phyloP scores from a whole-genome alignment of 2,113 vertebrate genomes.

The Malurus alboscapulatus region DNA sequence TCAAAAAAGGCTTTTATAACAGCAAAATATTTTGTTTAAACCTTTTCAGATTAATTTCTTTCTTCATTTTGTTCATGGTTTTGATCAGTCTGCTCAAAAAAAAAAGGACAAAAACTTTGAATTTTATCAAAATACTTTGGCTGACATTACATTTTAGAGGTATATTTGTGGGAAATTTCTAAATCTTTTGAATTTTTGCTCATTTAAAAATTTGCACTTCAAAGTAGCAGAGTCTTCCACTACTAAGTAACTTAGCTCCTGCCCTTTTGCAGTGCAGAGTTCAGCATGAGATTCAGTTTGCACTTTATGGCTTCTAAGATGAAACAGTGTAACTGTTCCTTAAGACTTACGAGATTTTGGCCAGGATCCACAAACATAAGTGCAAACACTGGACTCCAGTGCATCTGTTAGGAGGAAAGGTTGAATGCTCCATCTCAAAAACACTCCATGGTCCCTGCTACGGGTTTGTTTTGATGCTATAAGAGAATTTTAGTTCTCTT shows the following conservation, averaged over 20 bases:
- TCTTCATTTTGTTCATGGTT: not conserved
- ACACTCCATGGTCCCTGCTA: not conserved
- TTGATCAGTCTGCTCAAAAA: not conserved
- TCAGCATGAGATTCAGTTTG: not conserved
- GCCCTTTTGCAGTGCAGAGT: not conserved
- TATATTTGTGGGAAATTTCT: not conserved
- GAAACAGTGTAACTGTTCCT: not conserved
- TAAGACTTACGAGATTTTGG: not conserved
- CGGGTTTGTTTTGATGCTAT: not conserved
- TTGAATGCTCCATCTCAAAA: not conserved
- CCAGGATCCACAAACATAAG: not conserved
- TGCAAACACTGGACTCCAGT: not conserved
- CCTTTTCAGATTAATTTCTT: not conserved
- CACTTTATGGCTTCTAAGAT: not conserved
- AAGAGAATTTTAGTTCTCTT: not conserved
- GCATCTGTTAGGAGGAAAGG: not conserved
- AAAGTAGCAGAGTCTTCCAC: not conserved
- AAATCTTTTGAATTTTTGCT: not conserved
- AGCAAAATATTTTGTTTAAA: not conserved
- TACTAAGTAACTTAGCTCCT: not conserved
- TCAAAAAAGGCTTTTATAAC: not conserved
- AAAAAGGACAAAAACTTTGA: not conserved
- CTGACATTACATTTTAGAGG: not conserved
- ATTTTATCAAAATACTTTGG: not conserved
- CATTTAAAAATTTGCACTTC: not conserved